Base-by-base conservation (phyloP, 2,888 invertebrate genomes). In the Tenodera sinensis region DNA sequence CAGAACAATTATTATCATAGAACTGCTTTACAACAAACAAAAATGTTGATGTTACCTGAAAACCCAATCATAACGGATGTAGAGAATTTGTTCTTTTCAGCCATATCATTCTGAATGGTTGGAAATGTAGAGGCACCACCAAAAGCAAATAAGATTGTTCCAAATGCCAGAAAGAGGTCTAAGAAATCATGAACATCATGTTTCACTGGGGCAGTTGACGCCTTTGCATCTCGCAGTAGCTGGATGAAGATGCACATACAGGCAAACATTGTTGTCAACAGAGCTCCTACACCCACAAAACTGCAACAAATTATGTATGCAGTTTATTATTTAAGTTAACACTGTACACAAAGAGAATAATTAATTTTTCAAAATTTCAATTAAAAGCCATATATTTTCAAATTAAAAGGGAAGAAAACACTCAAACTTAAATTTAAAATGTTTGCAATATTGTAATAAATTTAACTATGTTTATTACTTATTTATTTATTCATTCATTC, bases 101-200 rank as follows among this genome's bases (percentile, higher is more conserved):
- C 93, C 97, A 97, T 97, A 92, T 97, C 97, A 91, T 96, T 96
- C 92, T 97, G 97, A 88, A 97, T 96, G 0, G 97, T 97, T 3
- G 97, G 97, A 93, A 97, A 97, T 2, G 96, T 95, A 0, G 96
- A 95, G 9, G 96, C 96, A 3, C 96, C 96, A 8, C 96, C 96
- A 92, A 96, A 96, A 0, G 96, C 95, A 92, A 96, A 97, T 92
- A 96, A 93, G 89, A 96, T 95, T 12, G 95, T 96, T 12, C 96
- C 96, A 91, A 96, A 95, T 0, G 96, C 95, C 47, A 96, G 92
- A 92, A 96, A 96, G 93, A 96, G 96, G 90, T 95, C 95, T 89
- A 94, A 93, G 92, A 96, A 95, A 0, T 94, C 94, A 91, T 95
- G 95, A 15, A 94, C 92, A 15, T 93, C 93, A 89, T 95, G 95